Percentiles rank a stretch among this genome's conserved stretches.
These are phyloP conservation scores for Steinernema khuongi DNA, from an alignment of 1,140 invertebrate genomes.

Conservation along the genomic window DNA sequence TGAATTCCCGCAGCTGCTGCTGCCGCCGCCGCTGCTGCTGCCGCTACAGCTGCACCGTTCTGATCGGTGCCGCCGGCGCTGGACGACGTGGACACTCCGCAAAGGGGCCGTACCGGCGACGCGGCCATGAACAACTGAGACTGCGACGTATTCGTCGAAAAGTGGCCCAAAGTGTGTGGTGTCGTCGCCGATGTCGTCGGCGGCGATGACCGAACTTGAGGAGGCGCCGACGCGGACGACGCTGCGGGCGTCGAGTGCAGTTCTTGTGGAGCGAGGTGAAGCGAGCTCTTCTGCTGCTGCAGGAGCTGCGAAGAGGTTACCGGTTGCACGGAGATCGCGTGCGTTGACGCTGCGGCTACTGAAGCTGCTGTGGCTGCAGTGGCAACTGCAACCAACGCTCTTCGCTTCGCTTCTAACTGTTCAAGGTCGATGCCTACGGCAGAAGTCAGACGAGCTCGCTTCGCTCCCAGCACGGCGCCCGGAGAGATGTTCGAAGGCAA, in stretches of 20 bases:
- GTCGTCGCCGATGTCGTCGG: not conserved
- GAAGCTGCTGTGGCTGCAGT: slow-evolving; percentile 25
- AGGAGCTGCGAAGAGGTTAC: not conserved
- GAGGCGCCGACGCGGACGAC: slow-evolving; percentile 10
- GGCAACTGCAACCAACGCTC: slow-evolving; percentile 12
- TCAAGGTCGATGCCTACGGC: not conserved
- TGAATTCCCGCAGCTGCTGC: not conserved
- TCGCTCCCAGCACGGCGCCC: slow-evolving; percentile 19
- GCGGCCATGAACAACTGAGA: not conserved
- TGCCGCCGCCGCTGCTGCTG: not conserved
- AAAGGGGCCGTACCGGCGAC: slow-evolving; percentile 3
- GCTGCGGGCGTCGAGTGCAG: slow-evolving; percentile 15
- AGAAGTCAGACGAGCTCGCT: slow-evolving; percentile 19
- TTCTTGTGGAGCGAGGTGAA: not conserved
- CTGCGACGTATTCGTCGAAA: not conserved
- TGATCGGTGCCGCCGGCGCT: slow-evolving; percentile 6
- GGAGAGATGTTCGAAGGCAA: not conserved
- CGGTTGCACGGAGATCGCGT: not conserved
- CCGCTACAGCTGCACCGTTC: slow-evolving; percentile 9
- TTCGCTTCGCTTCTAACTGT: slow-evolving; percentile 6
- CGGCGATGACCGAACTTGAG: slow-evolving; percentile 19
- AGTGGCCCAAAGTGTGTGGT: not conserved
- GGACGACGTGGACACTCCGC: slow-evolving; percentile 4
- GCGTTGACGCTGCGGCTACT: not conserved
- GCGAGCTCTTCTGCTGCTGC: slow-evolving; percentile 1